These are phyloP conservation scores for Lymantria monacha DNA, from an alignment of 2,888 invertebrate species.

Conservation along the genomic window DNA sequence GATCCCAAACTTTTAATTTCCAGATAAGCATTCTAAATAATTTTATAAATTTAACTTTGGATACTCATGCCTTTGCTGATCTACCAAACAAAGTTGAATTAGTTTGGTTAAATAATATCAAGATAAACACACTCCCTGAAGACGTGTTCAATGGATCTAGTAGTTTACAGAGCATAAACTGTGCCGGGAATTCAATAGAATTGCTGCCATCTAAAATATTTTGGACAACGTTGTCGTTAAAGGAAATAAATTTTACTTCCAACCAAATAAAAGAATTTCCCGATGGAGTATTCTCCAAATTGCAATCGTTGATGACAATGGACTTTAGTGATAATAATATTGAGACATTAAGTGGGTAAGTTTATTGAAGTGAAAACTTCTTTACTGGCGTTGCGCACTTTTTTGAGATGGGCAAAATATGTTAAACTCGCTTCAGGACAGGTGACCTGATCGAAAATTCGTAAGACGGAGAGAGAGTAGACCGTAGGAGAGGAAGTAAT, in stretches of 20 bases:
- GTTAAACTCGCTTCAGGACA: no score
- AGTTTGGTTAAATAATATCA: not conserved
- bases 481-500: no score
- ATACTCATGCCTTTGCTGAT: not conserved
- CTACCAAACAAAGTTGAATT: not conserved
- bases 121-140: not conserved
- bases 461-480: no score
- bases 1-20: not conserved
- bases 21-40: not conserved
- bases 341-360: not conserved
- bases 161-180: not conserved
- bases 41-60: not conserved
- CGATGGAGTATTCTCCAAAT: not conserved
- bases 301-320: not conserved
- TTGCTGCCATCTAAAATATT: not conserved
- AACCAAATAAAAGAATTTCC: not conserved
- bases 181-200: not conserved
- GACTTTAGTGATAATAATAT: not conserved
- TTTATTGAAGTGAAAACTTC: no score
- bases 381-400: no score
- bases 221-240: not conserved
- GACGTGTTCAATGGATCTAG: not conserved
- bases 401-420: no score
- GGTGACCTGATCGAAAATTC: no score
- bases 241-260: not conserved